These are phyloP conservation scores for Rhopilema esculentum DNA, from an alignment of 30 jellyfish, hydroid and myxozoan genomes.

Conservation along the genomic window DNA sequence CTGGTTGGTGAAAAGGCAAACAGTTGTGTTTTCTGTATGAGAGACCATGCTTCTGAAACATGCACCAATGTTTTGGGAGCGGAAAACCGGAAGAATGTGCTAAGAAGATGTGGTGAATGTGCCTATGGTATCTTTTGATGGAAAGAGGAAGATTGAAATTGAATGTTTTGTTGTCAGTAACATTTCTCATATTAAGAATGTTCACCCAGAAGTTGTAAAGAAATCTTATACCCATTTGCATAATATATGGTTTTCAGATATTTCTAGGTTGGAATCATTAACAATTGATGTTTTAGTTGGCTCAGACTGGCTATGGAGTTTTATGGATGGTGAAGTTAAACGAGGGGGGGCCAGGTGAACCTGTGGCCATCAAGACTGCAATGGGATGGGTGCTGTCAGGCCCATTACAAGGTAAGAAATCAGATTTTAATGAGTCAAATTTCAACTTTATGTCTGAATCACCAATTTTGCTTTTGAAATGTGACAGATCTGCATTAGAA, in stretches of 20 bases:
- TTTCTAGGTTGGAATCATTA: constrained; percentile 18
- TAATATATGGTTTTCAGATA: constrained; percentile 16
- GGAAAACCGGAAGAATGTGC: constrained; percentile 25
- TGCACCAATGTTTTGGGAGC: constrained; percentile 14
- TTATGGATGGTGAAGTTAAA: constrained; percentile 13
- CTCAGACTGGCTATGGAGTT: constrained; percentile 8
- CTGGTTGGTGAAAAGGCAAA: constrained; percentile 9
- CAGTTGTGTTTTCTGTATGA: constrained; percentile 34
- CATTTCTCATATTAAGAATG: constrained; percentile 10
- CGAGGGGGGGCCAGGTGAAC: constrained; percentile 44
- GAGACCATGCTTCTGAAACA: constrained; percentile 42
- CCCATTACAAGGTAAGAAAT: constrained; percentile 19
- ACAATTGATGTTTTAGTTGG: constrained; percentile 2
- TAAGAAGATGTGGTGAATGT: constrained; percentile 13
- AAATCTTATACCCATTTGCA: background rate
- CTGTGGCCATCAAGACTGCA: constrained; percentile 32
- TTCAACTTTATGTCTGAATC: constrained; percentile 21
- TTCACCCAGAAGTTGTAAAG: constrained; percentile 16
- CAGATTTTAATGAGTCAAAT: constrained; percentile 5
- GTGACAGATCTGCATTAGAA: constrained; percentile 14
- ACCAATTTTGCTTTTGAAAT: constrained; percentile 1
- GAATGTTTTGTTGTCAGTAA: constrained; percentile 17
- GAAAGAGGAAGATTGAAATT: constrained; percentile 13
- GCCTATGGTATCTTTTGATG: constrained; percentile 12
- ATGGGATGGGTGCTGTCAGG: constrained; percentile 42